Percentiles rank a stretch among this genome's conserved stretches.
Conservation (phyloP, 2,888 invertebrate species). For the Molanna angustata region DNA sequence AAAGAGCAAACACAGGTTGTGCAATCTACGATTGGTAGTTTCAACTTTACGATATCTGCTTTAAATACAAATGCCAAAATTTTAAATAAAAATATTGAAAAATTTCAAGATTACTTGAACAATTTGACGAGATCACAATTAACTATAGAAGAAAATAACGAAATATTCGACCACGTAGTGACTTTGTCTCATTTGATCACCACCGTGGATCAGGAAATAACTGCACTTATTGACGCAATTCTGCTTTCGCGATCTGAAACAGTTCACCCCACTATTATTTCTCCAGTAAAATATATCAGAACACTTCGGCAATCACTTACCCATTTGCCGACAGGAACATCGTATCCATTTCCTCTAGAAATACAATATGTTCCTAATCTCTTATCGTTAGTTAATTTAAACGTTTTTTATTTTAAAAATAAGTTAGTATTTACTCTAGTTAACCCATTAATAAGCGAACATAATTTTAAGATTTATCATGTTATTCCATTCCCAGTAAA, state of each 20-base stretch:
- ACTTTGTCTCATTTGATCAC: background rate
- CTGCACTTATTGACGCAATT: background rate
- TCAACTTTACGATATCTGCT: background rate
- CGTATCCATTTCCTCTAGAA: no score
- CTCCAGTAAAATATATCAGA: no score
- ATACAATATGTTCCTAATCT: no score
- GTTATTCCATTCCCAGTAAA: no score
- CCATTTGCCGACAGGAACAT: no score
- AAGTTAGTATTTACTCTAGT: no score
- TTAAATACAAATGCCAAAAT: background rate
- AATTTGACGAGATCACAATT: background rate
- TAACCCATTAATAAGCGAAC: no score
- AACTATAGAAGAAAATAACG: background rate
- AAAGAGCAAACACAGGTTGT: slow-evolving; percentile 1
- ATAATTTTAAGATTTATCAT: no score
- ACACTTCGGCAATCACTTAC: no score
- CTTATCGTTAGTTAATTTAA: no score
- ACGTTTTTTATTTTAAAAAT: no score
- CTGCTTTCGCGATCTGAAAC: background rate
- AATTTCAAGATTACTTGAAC: background rate
- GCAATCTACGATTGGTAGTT: background rate
- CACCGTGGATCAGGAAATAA: background rate
- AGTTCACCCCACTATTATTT: no score
- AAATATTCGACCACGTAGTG: background rate
- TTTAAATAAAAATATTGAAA: background rate